These are phyloP conservation scores for Dasyornis broadbenti DNA, from an alignment of 2,113 vertebrate species.

Conservation along the genomic window DNA sequence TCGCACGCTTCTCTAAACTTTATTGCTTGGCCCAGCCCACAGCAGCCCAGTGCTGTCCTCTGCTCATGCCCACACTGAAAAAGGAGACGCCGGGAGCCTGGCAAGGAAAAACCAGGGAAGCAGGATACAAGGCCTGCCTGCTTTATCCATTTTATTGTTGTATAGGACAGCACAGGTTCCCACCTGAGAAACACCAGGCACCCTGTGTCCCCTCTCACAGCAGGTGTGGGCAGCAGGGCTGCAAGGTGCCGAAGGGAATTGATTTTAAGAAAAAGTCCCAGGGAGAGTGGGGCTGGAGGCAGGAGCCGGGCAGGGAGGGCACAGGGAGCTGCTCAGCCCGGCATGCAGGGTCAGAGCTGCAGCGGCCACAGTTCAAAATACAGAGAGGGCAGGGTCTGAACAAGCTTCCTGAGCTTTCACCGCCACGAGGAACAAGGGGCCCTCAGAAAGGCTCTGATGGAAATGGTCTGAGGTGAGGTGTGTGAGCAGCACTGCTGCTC, in stretches of 20 bases:
- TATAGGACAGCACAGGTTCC: neutral
- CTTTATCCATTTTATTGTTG: neutral
- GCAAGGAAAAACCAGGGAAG: neutral
- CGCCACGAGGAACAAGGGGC: neutral
- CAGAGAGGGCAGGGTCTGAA: neutral
- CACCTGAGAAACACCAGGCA: neutral
- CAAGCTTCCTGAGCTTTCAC: neutral
- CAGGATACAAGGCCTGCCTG: accelerated
- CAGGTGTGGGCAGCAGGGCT: neutral
- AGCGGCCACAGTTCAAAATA: neutral
- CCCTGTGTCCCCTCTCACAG: neutral
- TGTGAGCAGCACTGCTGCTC: neutral
- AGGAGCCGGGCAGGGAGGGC: neutral
- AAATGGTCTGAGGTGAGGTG: neutral
- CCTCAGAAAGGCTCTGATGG: neutral
- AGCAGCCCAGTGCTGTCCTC: neutral
- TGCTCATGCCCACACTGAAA: neutral
- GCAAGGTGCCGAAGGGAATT: neutral
- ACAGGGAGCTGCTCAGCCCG: neutral
- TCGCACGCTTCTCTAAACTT: neutral
- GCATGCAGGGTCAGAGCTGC: neutral
- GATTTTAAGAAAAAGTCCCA: neutral
- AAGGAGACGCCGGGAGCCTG: accelerated
- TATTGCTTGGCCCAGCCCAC: neutral
- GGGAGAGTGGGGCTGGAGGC: neutral